Evolutionary conservation across 2,888 invertebrate species (phyloP).

Genomic region (Eupithecia centaureata): DNA sequence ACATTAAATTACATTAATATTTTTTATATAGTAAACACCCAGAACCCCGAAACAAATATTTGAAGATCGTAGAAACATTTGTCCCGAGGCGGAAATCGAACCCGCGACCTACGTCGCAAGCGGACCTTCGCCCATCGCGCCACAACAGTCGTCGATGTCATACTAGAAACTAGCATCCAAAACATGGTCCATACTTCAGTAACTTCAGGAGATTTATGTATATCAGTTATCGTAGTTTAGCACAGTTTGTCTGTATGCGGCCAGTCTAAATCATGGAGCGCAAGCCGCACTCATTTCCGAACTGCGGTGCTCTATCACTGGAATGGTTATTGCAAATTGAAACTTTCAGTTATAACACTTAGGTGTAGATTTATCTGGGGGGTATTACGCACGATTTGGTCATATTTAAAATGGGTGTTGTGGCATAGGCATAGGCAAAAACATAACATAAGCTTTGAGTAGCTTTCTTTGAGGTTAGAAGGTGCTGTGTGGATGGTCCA

Average conservation of each 20-base stretch:
- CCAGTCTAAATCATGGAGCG: conserved; percentile 6
- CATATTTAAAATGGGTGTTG: not conserved
- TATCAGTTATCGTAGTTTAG: conserved; percentile 9
- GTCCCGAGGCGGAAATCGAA: too few relatives aligned
- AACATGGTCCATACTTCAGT: not conserved
- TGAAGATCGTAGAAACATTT: too few relatives aligned
- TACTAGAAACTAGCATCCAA: not conserved
- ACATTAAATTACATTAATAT: too few relatives aligned
- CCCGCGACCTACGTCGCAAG: too few relatives aligned
- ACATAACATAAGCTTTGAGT: too few relatives aligned
- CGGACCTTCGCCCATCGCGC: too few relatives aligned
- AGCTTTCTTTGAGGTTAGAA: not conserved
- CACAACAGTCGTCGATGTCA: too few relatives aligned
- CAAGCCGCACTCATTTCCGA: conserved; percentile 6
- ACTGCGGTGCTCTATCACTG: not conserved
- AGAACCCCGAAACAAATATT: too few relatives aligned
- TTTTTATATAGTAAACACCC: too few relatives aligned
- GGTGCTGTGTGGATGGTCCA: too few relatives aligned
- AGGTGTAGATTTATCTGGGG: not conserved
- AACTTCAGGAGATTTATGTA: conserved; percentile 3
- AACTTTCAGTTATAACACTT: conserved; percentile 1
- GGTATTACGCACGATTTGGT: not conserved
- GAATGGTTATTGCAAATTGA: conserved; percentile 13
- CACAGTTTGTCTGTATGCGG: conserved; percentile 7
- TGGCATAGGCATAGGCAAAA: too few relatives aligned